Conservation (phyloP, 1,140 invertebrate species). For the Idris sp. region DNA sequence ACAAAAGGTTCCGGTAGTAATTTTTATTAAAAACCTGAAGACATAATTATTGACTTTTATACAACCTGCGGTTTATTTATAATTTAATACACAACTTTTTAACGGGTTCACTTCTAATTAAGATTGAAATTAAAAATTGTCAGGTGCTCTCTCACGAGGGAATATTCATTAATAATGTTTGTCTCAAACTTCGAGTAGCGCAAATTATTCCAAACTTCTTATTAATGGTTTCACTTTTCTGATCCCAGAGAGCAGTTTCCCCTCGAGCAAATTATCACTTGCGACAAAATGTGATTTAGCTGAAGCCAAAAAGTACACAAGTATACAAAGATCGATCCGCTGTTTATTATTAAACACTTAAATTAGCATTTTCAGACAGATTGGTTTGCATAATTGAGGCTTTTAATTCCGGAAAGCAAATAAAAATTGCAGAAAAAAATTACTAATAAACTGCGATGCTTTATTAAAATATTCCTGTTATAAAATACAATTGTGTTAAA, state of each 20-base stretch:
- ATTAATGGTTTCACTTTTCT: constrained; percentile 32
- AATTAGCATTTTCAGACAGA: no score
- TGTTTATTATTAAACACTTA: no score
- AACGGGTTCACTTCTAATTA: constrained; percentile 16
- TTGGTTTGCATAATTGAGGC: no score
- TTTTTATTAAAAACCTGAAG: no score
- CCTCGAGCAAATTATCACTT: constrained; percentile 21
- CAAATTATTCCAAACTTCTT: constrained; percentile 38
- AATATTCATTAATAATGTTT: constrained; percentile 44
- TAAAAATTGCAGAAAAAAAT: no score
- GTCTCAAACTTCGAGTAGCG: constrained; percentile 22
- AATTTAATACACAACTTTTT: constrained; percentile 17
- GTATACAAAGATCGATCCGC: constrained; percentile 21
- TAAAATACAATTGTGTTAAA: no score
- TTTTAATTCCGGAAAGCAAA: no score
- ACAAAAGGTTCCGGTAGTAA: no score
- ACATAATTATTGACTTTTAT: no score
- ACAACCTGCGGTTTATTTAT: not conserved
- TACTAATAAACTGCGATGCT: no score
- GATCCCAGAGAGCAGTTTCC: constrained; percentile 1
- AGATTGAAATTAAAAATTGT: constrained; percentile 33
- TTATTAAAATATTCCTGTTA: no score
- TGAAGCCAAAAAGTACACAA: constrained; percentile 10
- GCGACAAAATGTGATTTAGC: constrained; percentile 34
- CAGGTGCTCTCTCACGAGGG: constrained; percentile 10